phyloP scores from a whole-genome alignment of 2,797 vertebrate genomes.

The Dromococcyx pavoninus region DNA sequence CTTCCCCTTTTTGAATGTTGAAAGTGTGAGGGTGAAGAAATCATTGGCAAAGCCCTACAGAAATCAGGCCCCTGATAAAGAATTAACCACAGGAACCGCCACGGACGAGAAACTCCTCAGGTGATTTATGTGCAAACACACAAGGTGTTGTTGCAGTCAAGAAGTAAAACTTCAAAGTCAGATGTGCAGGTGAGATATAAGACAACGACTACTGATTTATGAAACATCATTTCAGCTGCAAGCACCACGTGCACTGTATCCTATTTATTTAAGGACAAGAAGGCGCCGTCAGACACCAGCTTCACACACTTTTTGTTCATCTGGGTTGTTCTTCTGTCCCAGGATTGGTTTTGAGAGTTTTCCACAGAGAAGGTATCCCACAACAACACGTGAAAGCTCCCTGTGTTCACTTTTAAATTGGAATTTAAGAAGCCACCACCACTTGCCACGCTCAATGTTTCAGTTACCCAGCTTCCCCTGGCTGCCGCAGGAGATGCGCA shows the following conservation, averaged over 20 bases:
- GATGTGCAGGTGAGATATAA: accelerated
- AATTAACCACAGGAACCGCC: not conserved
- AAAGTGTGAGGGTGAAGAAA: not conserved
- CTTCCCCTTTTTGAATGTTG: not conserved
- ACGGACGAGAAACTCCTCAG: accelerated
- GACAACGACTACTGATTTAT: not conserved
- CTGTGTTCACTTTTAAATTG: accelerated
- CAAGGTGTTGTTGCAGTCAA: not conserved
- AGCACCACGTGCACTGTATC: accelerated
- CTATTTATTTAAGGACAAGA: not conserved
- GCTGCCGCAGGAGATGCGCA: not conserved
- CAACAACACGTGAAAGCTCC: accelerated
- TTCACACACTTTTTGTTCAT: accelerated
- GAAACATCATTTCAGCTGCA: not conserved
- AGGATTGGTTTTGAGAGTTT: accelerated
- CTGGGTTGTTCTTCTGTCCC: not conserved
- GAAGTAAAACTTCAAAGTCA: not conserved
- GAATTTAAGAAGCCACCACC: too few species aligned
- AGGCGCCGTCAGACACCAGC: not conserved
- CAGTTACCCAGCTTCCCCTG: not conserved
- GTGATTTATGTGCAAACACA: not conserved
- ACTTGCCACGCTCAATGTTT: not conserved
- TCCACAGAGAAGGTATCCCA: not conserved
- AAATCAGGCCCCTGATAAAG: not conserved
- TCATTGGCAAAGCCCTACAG: accelerated